Base-by-base conservation (phyloP, 2,797 vertebrate genomes). In the Rhynchotus rufescens region DNA sequence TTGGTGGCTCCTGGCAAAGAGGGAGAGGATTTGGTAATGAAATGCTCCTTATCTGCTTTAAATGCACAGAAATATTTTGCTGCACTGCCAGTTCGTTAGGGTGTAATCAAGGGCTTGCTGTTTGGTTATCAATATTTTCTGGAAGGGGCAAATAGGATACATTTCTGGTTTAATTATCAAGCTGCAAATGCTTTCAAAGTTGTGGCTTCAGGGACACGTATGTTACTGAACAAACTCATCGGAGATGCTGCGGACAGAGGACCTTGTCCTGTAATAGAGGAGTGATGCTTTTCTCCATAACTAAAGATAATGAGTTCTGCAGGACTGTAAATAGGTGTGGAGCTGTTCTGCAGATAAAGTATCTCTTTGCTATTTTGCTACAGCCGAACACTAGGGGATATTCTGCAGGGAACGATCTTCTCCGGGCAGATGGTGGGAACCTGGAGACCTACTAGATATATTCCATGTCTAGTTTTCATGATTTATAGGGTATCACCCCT, bases 1-100 rank as follows among this genome's bases (percentile, higher is more conserved):
- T 83, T 84, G 92, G 93, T 95, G 86, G 93, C 95, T 96, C 65
- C 93, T 95, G 94, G 95, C 84, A 80, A 95, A 86, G 88, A 80
- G 22, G 60, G 56, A 87, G 60, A 90, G 80, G 92, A 88, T 87
- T 80, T 95, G 84, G 85, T 93, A 88, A 94, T 94, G 90, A 92
- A 89, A 94, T 62, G 59, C 10, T 68, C 52, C 84, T 85, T 90
- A 62, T 71, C 67, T 77, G 80, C 83, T 94, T 84, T 77, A 85
- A 73, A 88, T 5, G 1, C 60, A 10, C 51, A 62, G 71, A 80
- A 85, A 61, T 26, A 52, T 75, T 93, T 89, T 90, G 66, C 86
- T 84, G 15, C 22, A 75, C 64, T 85, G 80, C 75, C 80, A 45
- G 4, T 84, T 84, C 67, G 71, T 1, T 3, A 28, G 32, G 71